Percentiles rank a stretch among this genome's conserved stretches.
These are phyloP conservation scores for Heliocidaris tuberculata DNA, from an alignment of 35 echinoderm and acorn worm species.

Conservation along the genomic window DNA sequence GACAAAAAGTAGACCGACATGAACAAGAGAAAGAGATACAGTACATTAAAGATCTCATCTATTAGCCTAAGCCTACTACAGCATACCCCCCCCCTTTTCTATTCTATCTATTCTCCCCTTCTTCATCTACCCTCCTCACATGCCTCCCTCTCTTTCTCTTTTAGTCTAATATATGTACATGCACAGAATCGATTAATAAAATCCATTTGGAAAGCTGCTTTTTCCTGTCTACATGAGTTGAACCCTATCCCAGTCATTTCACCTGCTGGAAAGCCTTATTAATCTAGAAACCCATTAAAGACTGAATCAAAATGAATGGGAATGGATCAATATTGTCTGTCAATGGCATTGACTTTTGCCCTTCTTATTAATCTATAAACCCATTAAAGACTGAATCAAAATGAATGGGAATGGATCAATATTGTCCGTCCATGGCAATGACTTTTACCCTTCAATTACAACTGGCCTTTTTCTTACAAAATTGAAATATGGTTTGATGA, in stretches of 20 bases:
- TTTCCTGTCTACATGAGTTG: background rate
- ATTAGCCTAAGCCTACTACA: too few relatives aligned
- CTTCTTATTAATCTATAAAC: background rate
- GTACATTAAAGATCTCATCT: background rate
- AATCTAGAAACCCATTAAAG: background rate
- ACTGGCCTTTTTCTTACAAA: background rate
- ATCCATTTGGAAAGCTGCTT: background rate
- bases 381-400: background rate
- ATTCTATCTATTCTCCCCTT: background rate
- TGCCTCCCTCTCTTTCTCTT: background rate
- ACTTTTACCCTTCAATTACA: background rate
- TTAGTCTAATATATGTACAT: background rate
- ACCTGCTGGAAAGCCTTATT: background rate
- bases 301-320: background rate
- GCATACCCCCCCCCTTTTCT: background rate
- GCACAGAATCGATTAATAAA: background rate
- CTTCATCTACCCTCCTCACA: background rate
- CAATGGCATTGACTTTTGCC: background rate
- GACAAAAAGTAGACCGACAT: background rate
- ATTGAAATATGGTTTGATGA: too few relatives aligned
- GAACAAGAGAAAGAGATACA: background rate
- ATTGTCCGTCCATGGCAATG: background rate
- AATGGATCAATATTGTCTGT: background rate
- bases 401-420: slow-evolving; percentile 5
- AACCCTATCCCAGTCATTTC: background rate